Evolutionary conservation across 2,113 vertebrate species (phyloP).

Genomic region (Mellivora capensis): DNA sequence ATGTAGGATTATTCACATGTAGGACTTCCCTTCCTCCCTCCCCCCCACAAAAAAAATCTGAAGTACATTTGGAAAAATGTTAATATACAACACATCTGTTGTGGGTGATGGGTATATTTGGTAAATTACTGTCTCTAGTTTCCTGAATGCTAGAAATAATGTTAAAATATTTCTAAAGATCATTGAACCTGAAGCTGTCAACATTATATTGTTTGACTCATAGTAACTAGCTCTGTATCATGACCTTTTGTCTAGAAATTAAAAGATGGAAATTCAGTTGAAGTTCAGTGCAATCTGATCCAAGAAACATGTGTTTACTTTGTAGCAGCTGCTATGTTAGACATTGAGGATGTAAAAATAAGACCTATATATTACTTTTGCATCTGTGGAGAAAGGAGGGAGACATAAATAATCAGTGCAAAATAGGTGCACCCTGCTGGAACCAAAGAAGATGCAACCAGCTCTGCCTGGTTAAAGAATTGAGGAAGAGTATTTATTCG

Average conservation of each 20-base stretch:
- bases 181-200: background rate
- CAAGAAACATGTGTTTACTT: background rate
- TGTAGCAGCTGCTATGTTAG: background rate
- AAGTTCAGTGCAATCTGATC: background rate
- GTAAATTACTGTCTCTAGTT: background rate
- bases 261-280: background rate
- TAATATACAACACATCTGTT: background rate
- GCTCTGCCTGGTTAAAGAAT: background rate
- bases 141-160: background rate
- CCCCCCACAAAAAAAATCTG: background rate
- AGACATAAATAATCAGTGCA: background rate
- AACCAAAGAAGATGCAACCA: background rate
- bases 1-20: too few relatives aligned
- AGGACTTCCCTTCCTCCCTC: background rate
- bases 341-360: background rate
- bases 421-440: background rate
- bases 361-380: background rate
- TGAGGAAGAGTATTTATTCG: background rate
- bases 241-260: background rate
- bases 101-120: background rate
- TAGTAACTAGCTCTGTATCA: background rate
- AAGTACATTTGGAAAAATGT: background rate
- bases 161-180: background rate
- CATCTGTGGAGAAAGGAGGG: background rate
- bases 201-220: background rate